Base-by-base conservation (phyloP, 1,140 invertebrate species). In the Bombus balteatus region DNA sequence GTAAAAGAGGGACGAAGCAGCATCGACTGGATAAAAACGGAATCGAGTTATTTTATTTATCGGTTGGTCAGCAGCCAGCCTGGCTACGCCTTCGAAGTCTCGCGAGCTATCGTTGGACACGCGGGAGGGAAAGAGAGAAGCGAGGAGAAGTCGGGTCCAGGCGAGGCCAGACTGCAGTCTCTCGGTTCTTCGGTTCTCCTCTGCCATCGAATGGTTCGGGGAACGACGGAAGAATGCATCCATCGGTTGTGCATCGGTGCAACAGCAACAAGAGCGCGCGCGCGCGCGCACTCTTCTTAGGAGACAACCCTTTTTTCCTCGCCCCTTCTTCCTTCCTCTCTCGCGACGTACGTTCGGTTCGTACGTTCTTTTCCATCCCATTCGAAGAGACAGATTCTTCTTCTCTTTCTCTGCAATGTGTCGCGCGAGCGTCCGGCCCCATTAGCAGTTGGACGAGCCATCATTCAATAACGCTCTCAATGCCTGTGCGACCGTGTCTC, bases 391-490 rank as follows among this genome's bases (percentile, higher is more conserved):
- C 32, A 0, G 28, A 9, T 32, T 83, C 81, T 75, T 83, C 66
- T 53, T 37, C 75, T 84, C 75, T 71, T 84, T 79, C 66, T 47
- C 57, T 62, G 59, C 39, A 41, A 43, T 32, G 92, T 92, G 92
- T 92, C 92, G 92, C 92, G 92, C 92, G 83, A 84, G 92, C 93
- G 93, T 94, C 93, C 94, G 94, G 94, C 92, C 94, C 94, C 94
- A 95, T 95, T 95, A 95, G 92, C 92, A 94, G 92, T 93, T 92
- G 93, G 92, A 92, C 93, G 94, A 91, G 90, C 94, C 94, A 95
- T 95, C 94, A 95, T 95, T 95, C 94, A 95, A 95, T 95, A 95
- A 95, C 90, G 92, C 93, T 94, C 91, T 91, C 92, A 93, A 94
- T 94, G 92, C 89, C 90, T 91, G 91, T 91, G 87, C 90, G 89